Conservation (phyloP, 2,888 invertebrate species). For the Pasiphila rectangulata region DNA sequence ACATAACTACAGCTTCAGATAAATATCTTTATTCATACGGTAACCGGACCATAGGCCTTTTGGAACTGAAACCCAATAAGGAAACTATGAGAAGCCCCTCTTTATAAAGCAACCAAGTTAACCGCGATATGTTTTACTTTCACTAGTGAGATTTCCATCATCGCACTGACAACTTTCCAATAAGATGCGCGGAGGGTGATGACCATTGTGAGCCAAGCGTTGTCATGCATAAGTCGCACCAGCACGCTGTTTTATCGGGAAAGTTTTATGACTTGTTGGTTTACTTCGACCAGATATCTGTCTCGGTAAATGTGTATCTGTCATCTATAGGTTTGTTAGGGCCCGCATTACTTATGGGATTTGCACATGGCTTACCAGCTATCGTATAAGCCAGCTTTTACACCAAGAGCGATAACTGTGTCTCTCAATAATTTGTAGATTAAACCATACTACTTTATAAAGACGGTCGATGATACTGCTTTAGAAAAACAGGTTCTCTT, state of each 20-base stretch:
- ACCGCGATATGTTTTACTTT: conserved; percentile 40
- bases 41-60: conserved; percentile 22
- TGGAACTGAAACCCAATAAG: conserved; percentile 34
- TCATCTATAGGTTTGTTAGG: no score
- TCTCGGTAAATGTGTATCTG: background rate
- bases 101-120: conserved; percentile 37
- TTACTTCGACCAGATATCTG: conserved; percentile 13
- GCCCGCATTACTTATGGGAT: no score
- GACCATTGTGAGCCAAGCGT: conserved; percentile 51
- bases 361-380: no score
- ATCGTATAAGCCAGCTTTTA: no score
- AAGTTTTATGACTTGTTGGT: conserved; percentile 47
- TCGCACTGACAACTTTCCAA: conserved; percentile 70
- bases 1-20: background rate
- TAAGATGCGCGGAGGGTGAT: conserved; percentile 54
- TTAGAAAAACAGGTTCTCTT: conserved; percentile 26
- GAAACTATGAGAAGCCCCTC: conserved; percentile 56
- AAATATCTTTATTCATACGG: background rate
- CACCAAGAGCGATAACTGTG: no score
- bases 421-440: no score
- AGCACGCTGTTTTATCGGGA: conserved; percentile 56
- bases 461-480: background rate
- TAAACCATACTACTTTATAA: background rate
- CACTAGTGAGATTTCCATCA: conserved; percentile 61
- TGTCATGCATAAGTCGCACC: conserved; percentile 55